These are phyloP conservation scores for Diadegma fenestrale DNA, from an alignment of 2,888 invertebrate species.

Conservation along the genomic window DNA sequence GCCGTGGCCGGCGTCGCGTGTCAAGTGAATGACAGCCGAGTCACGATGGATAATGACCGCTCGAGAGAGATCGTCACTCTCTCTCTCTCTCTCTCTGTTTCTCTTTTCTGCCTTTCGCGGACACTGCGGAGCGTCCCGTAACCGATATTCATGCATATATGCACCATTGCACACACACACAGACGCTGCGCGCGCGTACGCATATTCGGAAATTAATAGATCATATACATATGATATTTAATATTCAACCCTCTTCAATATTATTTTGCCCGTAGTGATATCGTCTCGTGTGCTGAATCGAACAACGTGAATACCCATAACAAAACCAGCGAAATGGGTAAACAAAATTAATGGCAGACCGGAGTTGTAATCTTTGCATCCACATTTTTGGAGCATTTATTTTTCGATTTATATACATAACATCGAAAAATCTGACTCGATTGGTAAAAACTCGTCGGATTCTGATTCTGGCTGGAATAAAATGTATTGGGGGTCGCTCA, in stretches of 20 bases:
- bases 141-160: conserved; percentile 64
- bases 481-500: not conserved
- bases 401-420: not conserved
- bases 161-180: not conserved
- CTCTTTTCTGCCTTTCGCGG: conserved; percentile 1
- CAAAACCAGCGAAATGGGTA: not conserved
- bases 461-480: not conserved
- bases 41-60: conserved; percentile 69
- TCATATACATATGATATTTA: conserved; percentile 47
- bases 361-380: not conserved
- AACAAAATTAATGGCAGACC: conserved; percentile 22
- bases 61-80: conserved; percentile 12
- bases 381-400: not conserved
- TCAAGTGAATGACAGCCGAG: conserved; percentile 69
- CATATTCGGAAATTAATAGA: conserved; percentile 57
- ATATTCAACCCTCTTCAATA: conserved; percentile 21
- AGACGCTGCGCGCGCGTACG: not conserved
- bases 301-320: conserved; percentile 18
- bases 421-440: conserved; percentile 7
- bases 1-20: conserved; percentile 68
- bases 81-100: conserved; percentile 31
- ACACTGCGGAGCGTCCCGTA: conserved; percentile 59
- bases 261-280: conserved; percentile 36
- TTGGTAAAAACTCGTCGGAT: not conserved
- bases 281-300: conserved; percentile 3